Evolutionary conservation across 2,797 vertebrate species (phyloP), one percentile per base, ranked within the genome.

Genomic region (Rhinella marina): DNA sequence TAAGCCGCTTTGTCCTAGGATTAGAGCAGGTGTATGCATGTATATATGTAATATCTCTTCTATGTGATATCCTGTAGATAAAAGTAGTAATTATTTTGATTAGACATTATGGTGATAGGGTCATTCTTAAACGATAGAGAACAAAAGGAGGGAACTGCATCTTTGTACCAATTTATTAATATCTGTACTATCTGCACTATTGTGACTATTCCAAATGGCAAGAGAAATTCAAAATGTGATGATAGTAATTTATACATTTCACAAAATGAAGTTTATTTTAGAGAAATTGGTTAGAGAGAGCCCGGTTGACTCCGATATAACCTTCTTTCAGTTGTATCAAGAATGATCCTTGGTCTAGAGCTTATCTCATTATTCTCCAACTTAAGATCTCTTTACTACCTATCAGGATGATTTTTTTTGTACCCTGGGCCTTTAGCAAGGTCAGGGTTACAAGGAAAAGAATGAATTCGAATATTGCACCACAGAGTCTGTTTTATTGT

Each of bases 391-490:
- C 48, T 84, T 86, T 89, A 86, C 73, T 89, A 73, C 85, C 81
- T 86, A 87, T 78, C 81, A 62, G 66, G 29, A 75, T 73, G 23
- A 79, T 27, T 56, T 82, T 81, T 41, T 86, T 79, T 68, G 79
- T 27, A 66, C 62, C 70, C 8, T 70, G 59, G 88, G 80, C 88
- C 85, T 72, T 41, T 56, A 86, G 88, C 88, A 89, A 89, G 88
- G 88, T 89, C 88, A 89, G 81, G 48, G 85, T 83, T 83, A 82
- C 85, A 84, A 70, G 81, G 64, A 87, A 82, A 89, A 79, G 62
- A 86, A 89, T 86, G 79, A 77, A 87, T 89, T 89, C 64, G 83
- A 87, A 86, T 83, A 86, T 80, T 89, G 88, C 88, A 89, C 73
- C 88, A 80, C 86, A 85, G 87, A 84, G 61, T 72, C 25, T 62